phyloP scores from a whole-genome alignment of 2,113 vertebrate genomes.

The Amphiprion ocellaris region DNA sequence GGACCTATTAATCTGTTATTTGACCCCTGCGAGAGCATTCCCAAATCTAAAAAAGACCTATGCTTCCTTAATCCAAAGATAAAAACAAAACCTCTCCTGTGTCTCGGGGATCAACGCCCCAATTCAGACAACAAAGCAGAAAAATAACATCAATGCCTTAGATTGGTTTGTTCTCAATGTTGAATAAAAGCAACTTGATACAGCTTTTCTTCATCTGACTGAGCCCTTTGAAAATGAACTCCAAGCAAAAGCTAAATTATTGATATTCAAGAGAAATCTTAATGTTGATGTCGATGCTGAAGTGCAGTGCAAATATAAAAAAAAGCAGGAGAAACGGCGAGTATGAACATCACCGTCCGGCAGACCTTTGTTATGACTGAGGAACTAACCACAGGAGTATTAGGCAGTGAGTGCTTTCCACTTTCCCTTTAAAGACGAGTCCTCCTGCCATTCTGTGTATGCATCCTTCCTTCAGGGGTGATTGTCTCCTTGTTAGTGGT shows the following conservation, averaged over 20 bases:
- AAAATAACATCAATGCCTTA: slow-evolving; percentile 70
- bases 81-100: slow-evolving; percentile 77
- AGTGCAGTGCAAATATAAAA: slow-evolving; percentile 59
- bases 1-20: slow-evolving; percentile 87
- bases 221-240: slow-evolving; percentile 78
- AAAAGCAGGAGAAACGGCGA: slow-evolving; percentile 11
- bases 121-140: slow-evolving; percentile 77
- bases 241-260: slow-evolving; percentile 76
- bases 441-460: slow-evolving; percentile 62
- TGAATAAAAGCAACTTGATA: slow-evolving; percentile 73
- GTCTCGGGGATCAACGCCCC: slow-evolving; percentile 65
- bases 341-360: slow-evolving; percentile 50
- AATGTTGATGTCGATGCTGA: slow-evolving; percentile 51
- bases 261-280: slow-evolving; percentile 72
- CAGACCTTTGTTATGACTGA: slow-evolving; percentile 62
- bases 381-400: slow-evolving; percentile 55
- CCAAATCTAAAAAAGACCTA: slow-evolving; percentile 80
- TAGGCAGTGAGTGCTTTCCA: slow-evolving; percentile 48
- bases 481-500: slow-evolving; percentile 78
- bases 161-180: slow-evolving; percentile 70
- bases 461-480: slow-evolving; percentile 73
- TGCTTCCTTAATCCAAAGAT: slow-evolving; percentile 79
- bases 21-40: slow-evolving; percentile 83
- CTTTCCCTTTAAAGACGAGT: slow-evolving; percentile 67
- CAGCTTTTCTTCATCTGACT: slow-evolving; percentile 68